Base-by-base conservation (phyloP, 2,888 invertebrate genomes). In the Mesorhabditis spiculigera region DNA sequence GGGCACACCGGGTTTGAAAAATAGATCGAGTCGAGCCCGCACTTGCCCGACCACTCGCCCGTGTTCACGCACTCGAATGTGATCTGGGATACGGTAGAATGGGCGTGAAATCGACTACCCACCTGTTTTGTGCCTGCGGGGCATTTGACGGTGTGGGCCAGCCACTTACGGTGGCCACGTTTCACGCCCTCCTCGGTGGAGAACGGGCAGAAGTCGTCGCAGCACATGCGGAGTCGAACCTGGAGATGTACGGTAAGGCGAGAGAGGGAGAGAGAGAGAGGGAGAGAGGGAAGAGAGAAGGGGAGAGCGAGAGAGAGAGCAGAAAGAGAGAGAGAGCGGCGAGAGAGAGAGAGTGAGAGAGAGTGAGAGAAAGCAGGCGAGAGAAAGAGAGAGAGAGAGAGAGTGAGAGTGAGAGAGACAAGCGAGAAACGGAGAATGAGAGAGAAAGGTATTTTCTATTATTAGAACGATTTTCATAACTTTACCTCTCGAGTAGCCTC, bases 31-130 rank as follows among this genome's bases (percentile, higher is more conserved):
- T 84, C 83, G 6, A 84, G 45, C 10, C 83, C 84, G 69, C 84
- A 84, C 1, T 81, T 82, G 5, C 83, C 84, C 64, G 79, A 76
- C 70, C 75, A 78, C 13, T 65, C 67, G 10, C 83, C 82, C 28
- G 72, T 68, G 68, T 82, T 83, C 4, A 78, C 74, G 67, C 84
- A 84, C 72, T 84, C 83, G 71, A 83, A 84, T 4, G 82, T 78
- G 44, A 84, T 67, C 82, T 84, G 77, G 5, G 80, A 72, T 13
- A 50, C n/a, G 58, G 1, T 50, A 50, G n/a, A 50, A 50, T 50
- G 58, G 10, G n/a, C n/a, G 28, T 50, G 10, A 63, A 63, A 63
- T 16, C 41, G n/a, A 63, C 41, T 10, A 63, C 8, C 8, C 4
- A 82, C 81, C 71, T 76, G 75, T 71, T 76, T 73, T 5, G 84